phyloP scores from a whole-genome alignment of 2,797 vertebrate species.

The Myotis pilosus region DNA sequence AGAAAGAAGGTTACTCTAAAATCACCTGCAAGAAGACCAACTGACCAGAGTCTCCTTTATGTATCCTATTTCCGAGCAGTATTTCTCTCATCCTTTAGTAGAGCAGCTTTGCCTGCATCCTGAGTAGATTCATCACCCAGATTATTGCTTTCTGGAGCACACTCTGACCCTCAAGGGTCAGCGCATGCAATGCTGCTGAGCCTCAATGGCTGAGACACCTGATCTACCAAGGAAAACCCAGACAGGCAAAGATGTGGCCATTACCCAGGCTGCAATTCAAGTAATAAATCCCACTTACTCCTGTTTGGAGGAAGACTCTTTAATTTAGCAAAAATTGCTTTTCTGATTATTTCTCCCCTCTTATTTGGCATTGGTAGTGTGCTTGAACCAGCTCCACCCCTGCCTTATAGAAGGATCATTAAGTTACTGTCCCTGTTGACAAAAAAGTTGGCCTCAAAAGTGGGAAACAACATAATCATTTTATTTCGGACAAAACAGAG shows the following conservation, averaged over 20 bases:
- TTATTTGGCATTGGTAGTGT: slow-evolving; percentile 70
- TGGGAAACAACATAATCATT: slow-evolving; percentile 67
- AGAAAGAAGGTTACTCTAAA: not conserved
- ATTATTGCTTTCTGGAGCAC: not conserved
- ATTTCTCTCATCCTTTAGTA: not conserved
- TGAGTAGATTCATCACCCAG: not conserved
- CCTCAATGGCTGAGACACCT: not conserved
- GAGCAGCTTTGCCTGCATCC: not conserved
- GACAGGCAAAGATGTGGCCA: slow-evolving; percentile 69
- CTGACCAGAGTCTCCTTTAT: not conserved
- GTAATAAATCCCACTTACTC: slow-evolving; percentile 80
- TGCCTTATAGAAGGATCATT: slow-evolving; percentile 74
- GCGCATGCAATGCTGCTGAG: not conserved
- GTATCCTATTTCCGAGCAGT: not conserved
- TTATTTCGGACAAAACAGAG: slow-evolving; percentile 67
- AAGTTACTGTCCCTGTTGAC: slow-evolving; percentile 63
- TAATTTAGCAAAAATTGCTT: slow-evolving; percentile 86
- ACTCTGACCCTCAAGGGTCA: rapidly evolving
- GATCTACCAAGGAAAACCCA: slow-evolving; percentile 38
- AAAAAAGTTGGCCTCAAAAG: slow-evolving; percentile 70
- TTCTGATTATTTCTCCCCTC: slow-evolving; percentile 81
- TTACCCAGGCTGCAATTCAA: slow-evolving; percentile 26
- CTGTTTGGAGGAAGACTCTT: slow-evolving; percentile 82
- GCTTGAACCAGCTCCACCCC: slow-evolving; percentile 79
- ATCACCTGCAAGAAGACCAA: not conserved